Base-by-base conservation (phyloP, 2,888 invertebrate genomes). In the Phorcus lineatus region DNA sequence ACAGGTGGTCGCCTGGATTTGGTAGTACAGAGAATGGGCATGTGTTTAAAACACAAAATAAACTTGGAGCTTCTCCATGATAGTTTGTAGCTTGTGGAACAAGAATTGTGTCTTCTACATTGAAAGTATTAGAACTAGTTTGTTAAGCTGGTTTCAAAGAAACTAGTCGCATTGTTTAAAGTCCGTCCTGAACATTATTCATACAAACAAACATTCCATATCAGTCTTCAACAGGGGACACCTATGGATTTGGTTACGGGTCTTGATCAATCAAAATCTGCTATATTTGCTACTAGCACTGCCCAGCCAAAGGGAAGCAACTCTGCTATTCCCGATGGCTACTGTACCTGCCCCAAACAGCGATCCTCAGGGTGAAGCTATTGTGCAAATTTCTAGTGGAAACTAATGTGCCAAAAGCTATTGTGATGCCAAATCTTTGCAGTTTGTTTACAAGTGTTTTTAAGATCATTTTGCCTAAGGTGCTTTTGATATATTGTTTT, bases 381-480 rank as follows among this genome's bases (percentile, higher is more conserved):
- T 17, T 13, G 16, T 31, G 36, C 70, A 70, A 36, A 70, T 70
- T n/a, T 36, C 36, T 19, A 19, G 40, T 36, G 36, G 24, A 70
- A 40, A 36, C 70, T 70, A 36, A 62, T 62, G 70, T 70, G 70
- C 70, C 70, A 70, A 70, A 28, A 70, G 70, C 70, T 36, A 70
- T 36, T 70, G 70, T 70, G 70, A 70, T 70, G 70, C 70, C 70
- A 70, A 70, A 70, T 70, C 70, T 70, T 70, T 70, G 36, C 19
- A 70, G 62, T 62, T 62, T 62, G 62, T 62, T 28, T 62, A 62
- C 70, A 70, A 70, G 36, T 13, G 70, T 70, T 70, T 67, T 70
- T 57, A 47, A 47, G 47, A 47, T 47, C 47, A 47, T 47, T 47
- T 47, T 47, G 47, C 47, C 47, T 47, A 47, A 47, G 47, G 47